These are phyloP conservation scores for Chondrilla cf. caribensis DNA, from an alignment of 37 sponge, comb jelly and placozoan genomes.

Conservation along the genomic window DNA sequence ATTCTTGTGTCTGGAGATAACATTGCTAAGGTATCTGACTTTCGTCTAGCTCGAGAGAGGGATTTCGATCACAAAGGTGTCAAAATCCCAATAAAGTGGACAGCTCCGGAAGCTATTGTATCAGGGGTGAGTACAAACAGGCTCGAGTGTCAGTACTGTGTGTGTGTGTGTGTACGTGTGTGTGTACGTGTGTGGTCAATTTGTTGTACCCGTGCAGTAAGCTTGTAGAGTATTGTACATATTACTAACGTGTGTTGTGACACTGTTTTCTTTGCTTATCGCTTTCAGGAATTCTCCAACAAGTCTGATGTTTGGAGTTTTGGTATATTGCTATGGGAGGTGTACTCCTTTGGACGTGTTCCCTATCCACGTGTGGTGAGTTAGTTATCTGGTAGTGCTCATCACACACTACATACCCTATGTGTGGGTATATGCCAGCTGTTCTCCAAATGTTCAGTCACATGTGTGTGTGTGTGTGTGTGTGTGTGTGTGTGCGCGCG, in stretches of 20 bases:
- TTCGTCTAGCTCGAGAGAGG: slow-evolving; percentile 29
- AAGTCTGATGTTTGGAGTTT: slow-evolving; percentile 97
- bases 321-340: slow-evolving; percentile 92
- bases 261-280: not conserved
- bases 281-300: slow-evolving; percentile 80
- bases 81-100: slow-evolving; percentile 37
- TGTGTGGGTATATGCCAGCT: too few species aligned
- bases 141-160: too few species aligned
- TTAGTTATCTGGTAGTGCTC: too few species aligned
- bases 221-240: too few species aligned
- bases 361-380: slow-evolving; percentile 93
- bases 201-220: too few species aligned
- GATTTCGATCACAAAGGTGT: not conserved
- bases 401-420: too few species aligned
- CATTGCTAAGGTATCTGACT: slow-evolving; percentile 71
- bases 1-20: slow-evolving; percentile 80
- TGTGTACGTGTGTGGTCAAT: too few species aligned
- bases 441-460: too few species aligned
- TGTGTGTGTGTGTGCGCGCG: too few species aligned
- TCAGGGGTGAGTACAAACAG: slow-evolving; percentile 26
- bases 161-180: not conserved
- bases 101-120: slow-evolving; percentile 39
- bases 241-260: too few species aligned
- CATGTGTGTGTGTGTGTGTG: slow-evolving; percentile 1
- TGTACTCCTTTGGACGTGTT: slow-evolving; percentile 93